Base-by-base conservation (phyloP, 2,113 vertebrate species). In the Caretta caretta region DNA sequence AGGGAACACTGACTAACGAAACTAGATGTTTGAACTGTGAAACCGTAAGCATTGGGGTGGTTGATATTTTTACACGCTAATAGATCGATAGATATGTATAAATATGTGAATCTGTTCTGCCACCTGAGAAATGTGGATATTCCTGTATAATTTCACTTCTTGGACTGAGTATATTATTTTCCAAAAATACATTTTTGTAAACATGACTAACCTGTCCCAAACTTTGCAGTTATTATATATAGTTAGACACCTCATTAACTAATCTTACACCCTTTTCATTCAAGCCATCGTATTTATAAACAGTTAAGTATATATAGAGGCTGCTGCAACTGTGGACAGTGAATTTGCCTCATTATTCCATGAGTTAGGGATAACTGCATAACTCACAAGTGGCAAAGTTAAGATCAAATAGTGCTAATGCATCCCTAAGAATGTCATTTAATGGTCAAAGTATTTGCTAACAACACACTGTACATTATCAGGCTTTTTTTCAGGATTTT, bases 21-120 rank as follows among this genome's bases (percentile, higher is more conserved):
- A 99, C 99, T 5, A 99, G 99, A 98, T 99, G 99, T 98, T 99
- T 99, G 97, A 99, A 99, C 99, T 99, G 99, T 98, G 99, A 99
- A 98, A 99, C 99, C 86, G 99, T 99, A 97, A 97, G 99, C 97
- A 93, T 89, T 92, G 90, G 31, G 53, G 91, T 87, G 93, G 92
- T 87, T 69, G 53, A 46, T 27, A 42, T 29, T 94, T 83, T 96
- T 96, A 12, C 42, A 84, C 50, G 10, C 90, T 90, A 84, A 88
- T 95, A 96, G 95, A 29, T 93, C 96, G 86, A 95, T 93, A n/a
- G 14, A 29, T 80, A 80, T 93, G 50, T 88, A 88, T 48, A 89
- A 93, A 93, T 92, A 86, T 93, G 92, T 89, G 51, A 93, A 96
- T 97, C 95, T 97, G 96, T 96, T 91, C 93, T 96, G 95, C 95